Evolutionary conservation across 2,113 vertebrate genomes (phyloP), one percentile per base, ranked within the genome.

Genomic region (Prietella phreatophila): DNA sequence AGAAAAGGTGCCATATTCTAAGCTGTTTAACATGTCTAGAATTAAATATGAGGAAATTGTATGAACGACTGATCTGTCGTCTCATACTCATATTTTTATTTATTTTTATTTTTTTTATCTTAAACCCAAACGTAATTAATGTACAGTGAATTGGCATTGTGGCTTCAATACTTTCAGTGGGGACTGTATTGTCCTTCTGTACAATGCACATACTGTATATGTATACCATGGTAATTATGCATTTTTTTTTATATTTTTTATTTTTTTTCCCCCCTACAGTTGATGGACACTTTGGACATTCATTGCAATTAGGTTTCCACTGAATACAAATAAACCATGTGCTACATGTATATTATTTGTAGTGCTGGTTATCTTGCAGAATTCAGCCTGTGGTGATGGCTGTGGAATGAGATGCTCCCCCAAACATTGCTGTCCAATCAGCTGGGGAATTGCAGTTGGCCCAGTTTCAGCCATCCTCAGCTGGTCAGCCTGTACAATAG

Each of bases 401-500:
- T 86, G 82, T 83, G 42, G 83, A 90, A 69, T 87, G 75, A 91
- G 55, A 25, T 65, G 79, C 42, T 36, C 36, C 79, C 25, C 63
- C 63, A 55, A 47, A 60, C 63, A 58, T 69, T 47, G 85, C 39
- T 82, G 56, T 85, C 47, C 61, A 79, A 84, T 90, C 85, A 84
- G 79, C 85, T 22, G 20, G 55, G 76, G 55, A 90, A 87, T 86
- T 90, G 65, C 65, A 20, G 33, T 87, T 88, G 50, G 89, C 82
- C 85, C 36, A 75, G 76, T 75, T 85, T 83, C 82, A 78, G 61
- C 39, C n/a, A 25, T 56, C 60, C 85, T 87, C 85, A 88, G 87
- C 82, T 90, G 89, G 75, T 87, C 47, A 82, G 86, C 75, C 78
- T 84, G 65, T 86, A 73, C 81, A 81, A 63, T 58, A 87, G 82